phyloP scores from a whole-genome alignment of 2,797 vertebrate genomes.

The Pelochelys cantorii region DNA sequence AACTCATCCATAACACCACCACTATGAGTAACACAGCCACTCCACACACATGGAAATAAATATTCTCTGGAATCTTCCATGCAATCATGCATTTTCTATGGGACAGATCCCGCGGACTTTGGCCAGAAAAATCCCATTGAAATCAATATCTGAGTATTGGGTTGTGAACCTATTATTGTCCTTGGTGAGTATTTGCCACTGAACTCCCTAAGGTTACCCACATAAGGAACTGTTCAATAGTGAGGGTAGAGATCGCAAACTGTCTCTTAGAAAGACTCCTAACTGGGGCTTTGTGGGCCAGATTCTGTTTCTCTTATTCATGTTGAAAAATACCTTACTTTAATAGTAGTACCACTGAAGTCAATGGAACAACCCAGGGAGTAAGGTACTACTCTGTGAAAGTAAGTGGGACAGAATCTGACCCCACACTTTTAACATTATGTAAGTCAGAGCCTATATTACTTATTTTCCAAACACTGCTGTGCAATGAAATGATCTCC shows the following conservation, averaged over 20 bases:
- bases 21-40: background rate
- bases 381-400: background rate
- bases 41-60: background rate
- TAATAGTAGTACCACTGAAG: background rate
- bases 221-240: background rate
- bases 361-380: background rate
- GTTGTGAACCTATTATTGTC: slow-evolving; percentile 40
- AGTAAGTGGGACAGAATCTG: background rate
- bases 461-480: slow-evolving; percentile 30
- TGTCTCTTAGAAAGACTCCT: slow-evolving; percentile 6
- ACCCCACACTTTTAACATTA: background rate
- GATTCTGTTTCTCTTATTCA: background rate
- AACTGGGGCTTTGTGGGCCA: background rate
- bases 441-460: background rate
- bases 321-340: background rate
- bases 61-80: slow-evolving; percentile 51
- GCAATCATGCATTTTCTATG: background rate
- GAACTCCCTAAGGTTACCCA: background rate
- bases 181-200: slow-evolving; percentile 61
- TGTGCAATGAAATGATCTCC: background rate
- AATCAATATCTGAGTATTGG: slow-evolving; percentile 31
- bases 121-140: slow-evolving; percentile 53
- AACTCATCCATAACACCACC: background rate
- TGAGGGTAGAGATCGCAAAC: slow-evolving; percentile 30
- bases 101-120: slow-evolving; percentile 45